Conservation (phyloP, 2,113 vertebrate genomes). For the Marcusenius ussheri region DNA sequence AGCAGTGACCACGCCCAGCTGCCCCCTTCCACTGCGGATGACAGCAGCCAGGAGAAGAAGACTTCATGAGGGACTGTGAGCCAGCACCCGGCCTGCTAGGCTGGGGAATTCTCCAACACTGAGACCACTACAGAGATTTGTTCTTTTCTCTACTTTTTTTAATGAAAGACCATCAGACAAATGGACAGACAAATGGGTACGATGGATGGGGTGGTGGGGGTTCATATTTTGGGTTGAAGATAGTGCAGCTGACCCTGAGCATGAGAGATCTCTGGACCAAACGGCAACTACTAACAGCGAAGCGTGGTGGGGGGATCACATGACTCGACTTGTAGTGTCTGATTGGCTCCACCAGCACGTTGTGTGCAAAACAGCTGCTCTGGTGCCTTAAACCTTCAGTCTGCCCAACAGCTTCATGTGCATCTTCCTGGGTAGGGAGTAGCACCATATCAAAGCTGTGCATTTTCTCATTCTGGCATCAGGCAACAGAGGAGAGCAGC, state of each 20-base stretch:
- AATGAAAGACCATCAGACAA: conserved; percentile 23
- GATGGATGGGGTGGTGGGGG: neutral
- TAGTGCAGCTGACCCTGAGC: conserved; percentile 8
- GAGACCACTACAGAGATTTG: conserved; percentile 9
- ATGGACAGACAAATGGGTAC: conserved; percentile 3
- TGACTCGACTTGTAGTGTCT: neutral
- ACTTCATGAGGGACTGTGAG: conserved; percentile 47
- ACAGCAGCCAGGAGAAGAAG: conserved; percentile 63
- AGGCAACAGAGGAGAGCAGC: neutral
- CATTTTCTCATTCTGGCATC: neutral
- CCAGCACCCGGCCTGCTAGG: neutral
- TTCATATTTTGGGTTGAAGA: neutral
- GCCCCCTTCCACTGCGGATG: conserved; percentile 60
- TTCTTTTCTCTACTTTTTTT: conserved; percentile 9
- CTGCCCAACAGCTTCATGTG: conserved; percentile 45
- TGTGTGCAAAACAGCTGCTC: conserved; percentile 30
- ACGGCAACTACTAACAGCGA: neutral
- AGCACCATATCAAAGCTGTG: neutral
- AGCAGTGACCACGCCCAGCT: conserved; percentile 51
- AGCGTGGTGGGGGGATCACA: neutral
- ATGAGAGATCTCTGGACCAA: neutral
- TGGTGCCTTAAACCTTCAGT: conserved; percentile 75
- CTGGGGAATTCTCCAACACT: conserved; percentile 12
- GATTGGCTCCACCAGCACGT: conserved; percentile 18
- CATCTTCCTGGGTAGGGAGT: neutral